Evolutionary conservation across 2,888 invertebrate genomes (phyloP).

Genomic region (Pristionchus exspectatus): DNA sequence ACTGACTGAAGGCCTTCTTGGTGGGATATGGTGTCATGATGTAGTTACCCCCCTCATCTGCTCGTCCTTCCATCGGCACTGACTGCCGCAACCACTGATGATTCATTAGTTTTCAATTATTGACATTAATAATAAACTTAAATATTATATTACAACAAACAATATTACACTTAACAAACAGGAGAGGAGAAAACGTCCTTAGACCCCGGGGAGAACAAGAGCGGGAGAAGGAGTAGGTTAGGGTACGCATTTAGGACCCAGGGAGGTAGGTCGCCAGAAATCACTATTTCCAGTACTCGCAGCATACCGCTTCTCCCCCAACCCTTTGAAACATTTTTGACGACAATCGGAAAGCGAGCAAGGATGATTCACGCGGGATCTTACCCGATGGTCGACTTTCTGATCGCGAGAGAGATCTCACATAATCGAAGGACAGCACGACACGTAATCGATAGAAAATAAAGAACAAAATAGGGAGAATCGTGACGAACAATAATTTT

Average conservation of each 20-base stretch:
- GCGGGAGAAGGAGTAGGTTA: background rate
- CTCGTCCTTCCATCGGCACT: slow-evolving; percentile 53
- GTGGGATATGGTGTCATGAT: slow-evolving; percentile 8
- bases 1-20: slow-evolving; percentile 44
- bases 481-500: too few species aligned
- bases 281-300: background rate
- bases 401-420: too few species aligned
- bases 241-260: background rate
- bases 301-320: too few species aligned
- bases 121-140: background rate
- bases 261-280: background rate
- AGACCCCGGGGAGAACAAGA: background rate
- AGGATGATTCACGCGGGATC: too few species aligned
- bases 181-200: slow-evolving; percentile 1
- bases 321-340: too few species aligned
- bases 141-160: too few species aligned
- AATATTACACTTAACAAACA: background rate
- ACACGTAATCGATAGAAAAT: too few species aligned
- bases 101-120: background rate
- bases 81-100: slow-evolving; percentile 61
- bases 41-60: slow-evolving; percentile 49
- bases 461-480: too few species aligned
- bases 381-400: too few species aligned
- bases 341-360: too few species aligned
- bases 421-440: too few species aligned